Base-by-base conservation (phyloP, 1,140 invertebrate species). In the Drosophila aff. region DNA sequence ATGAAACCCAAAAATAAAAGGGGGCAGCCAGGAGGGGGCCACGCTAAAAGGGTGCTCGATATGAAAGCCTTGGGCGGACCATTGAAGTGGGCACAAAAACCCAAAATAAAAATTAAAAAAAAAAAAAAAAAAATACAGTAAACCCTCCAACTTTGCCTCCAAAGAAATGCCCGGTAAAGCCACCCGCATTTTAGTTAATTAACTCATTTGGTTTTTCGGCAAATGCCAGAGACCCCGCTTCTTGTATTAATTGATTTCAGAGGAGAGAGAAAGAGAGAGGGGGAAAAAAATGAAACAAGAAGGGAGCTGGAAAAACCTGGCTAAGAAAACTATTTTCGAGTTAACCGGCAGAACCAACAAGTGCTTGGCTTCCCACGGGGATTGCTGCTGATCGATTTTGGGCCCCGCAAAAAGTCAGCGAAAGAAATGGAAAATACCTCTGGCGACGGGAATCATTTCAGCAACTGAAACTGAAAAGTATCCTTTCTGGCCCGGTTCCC, bases 181-280 rank as follows among this genome's bases (percentile, higher is more conserved):
- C 81, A 82, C 91, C 91, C 91, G 91, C 91, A 92, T 92, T 92
- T 92, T 92, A 92, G 91, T 92, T 92, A 92, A 92, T 92, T 92
- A 92, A 92, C 91, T 92, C 89, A 91, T 92, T 92, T 92, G 87
- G 86, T 91, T 57, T 55, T 57, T 91, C 44, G 82, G 75, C 82
- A 74, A 90, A 86, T 81, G 83, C 82, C 82, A 84, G 84, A 84
- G 84, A 69, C 66, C 50, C 68, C 46, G 40, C 31, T 23, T 40
- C 63, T 26, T 40, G 36, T 67, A 79, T 89, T 92, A 92, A 92
- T 92, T 92, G 91, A 92, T 92, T 84, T 81, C 66, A 72, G 66
- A 28, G 38, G 43, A 52, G 10, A 38, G 43, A 64, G 44, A 47
- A 2, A 18, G 0, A 59, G 18, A 61, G 13, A 4, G 63, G 23